A percentile compares a stretch with the other conserved stretches of the same genome.
Evolutionary conservation across 2,888 invertebrate species (phyloP).

Genomic region (Neria commutata): DNA sequence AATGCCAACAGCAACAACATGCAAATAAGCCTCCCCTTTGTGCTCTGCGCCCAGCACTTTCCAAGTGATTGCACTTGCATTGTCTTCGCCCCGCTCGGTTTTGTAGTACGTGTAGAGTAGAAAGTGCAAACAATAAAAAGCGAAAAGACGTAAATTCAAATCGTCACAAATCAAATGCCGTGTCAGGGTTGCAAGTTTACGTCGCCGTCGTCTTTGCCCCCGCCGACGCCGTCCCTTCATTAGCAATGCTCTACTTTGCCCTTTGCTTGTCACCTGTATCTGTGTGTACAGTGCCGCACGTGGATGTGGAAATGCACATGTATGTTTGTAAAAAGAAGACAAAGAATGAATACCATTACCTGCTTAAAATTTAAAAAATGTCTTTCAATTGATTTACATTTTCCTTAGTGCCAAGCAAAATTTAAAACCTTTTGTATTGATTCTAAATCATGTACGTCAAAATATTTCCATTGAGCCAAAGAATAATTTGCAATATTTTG

Average conservation of each 20-base stretch:
- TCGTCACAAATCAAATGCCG: not conserved
- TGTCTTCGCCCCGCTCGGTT: not conserved
- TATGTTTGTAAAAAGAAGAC: not conserved
- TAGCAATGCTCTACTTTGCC: constrained; percentile 10
- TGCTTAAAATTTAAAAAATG: not conserved
- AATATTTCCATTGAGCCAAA: too few relatives aligned
- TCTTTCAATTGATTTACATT: not conserved
- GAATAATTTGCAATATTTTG: too few relatives aligned
- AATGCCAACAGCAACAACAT: not conserved
- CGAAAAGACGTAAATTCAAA: not conserved
- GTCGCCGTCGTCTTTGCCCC: not conserved
- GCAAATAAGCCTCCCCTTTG: too few relatives aligned
- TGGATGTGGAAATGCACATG: not conserved
- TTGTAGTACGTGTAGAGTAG: not conserved
- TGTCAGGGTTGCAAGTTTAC: constrained; percentile 13
- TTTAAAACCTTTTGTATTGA: too few relatives aligned
- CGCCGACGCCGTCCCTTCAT: constrained; percentile 6
- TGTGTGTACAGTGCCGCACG: not conserved
- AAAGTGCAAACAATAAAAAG: constrained; percentile 12
- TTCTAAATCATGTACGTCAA: too few relatives aligned
- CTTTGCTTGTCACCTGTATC: too few relatives aligned
- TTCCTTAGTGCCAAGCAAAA: too few relatives aligned
- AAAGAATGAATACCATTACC: not conserved
- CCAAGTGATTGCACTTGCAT: not conserved
- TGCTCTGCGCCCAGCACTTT: not conserved